Conservation (phyloP, 2,888 invertebrate species). For the Polyommatus icarus region DNA sequence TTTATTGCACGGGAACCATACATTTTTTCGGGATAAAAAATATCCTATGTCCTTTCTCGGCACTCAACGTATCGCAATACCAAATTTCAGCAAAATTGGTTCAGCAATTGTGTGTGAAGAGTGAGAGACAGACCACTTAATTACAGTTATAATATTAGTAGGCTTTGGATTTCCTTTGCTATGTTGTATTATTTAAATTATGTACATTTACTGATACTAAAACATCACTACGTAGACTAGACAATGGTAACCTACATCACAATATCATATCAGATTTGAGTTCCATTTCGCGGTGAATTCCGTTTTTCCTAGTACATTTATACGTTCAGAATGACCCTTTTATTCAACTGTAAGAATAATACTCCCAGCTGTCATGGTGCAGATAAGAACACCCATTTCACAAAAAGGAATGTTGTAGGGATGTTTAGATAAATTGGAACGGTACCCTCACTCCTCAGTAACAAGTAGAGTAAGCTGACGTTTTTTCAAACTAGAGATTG, state of each 20-base stretch:
- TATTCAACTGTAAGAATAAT: conserved; percentile 31
- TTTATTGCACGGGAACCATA: too few species aligned
- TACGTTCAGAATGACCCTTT: conserved; percentile 20
- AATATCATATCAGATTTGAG: not conserved
- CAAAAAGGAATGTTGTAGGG: conserved; percentile 16
- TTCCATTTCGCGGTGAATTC: not conserved
- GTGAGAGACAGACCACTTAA: too few species aligned
- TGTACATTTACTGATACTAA: not conserved
- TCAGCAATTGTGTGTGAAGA: too few species aligned
- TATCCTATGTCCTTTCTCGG: too few species aligned
- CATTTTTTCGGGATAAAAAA: too few species aligned
- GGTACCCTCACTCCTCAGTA: conserved; percentile 15
- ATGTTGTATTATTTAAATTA: too few species aligned
- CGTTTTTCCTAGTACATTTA: conserved; percentile 21
- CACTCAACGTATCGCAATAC: too few species aligned
- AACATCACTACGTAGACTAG: not conserved
- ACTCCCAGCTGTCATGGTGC: conserved; percentile 32
- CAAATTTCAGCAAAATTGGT: too few species aligned
- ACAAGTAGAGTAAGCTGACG: conserved; percentile 26
- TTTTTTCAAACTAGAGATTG: not conserved
- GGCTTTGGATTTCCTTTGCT: too few species aligned
- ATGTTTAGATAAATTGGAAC: conserved; percentile 32
- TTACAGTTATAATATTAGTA: too few species aligned
- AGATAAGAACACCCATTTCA: conserved; percentile 34
- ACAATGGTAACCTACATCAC: not conserved